A percentile compares a stretch with the other conserved stretches of the same genome.
phyloP scores from a whole-genome alignment of 1,140 invertebrate species.

The Caerostris extrusa region DNA sequence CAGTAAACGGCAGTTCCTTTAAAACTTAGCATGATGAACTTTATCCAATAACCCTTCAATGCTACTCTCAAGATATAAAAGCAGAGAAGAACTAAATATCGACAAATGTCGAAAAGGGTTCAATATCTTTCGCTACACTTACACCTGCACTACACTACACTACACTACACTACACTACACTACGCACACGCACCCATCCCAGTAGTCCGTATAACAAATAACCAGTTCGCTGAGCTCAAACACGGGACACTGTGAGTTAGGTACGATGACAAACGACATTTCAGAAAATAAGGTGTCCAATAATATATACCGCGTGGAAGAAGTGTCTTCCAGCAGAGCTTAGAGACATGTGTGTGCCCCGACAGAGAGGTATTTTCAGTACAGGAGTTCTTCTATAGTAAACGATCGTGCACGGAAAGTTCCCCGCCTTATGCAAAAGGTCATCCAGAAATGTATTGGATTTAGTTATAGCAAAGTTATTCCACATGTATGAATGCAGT shows the following conservation, averaged over 20 bases:
- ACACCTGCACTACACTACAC: no score
- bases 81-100: background rate
- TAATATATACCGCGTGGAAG: conserved; percentile 4
- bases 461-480: no score
- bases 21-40: no score
- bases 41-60: no score
- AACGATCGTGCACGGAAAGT: background rate
- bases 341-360: background rate
- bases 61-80: background rate
- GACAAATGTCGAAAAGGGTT: background rate
- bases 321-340: background rate
- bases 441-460: no score
- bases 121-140: background rate
- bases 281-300: background rate
- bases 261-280: background rate
- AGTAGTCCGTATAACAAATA: background rate
- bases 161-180: background rate
- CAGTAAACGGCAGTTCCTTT: no score
- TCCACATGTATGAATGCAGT: no score
- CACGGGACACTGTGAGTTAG: background rate
- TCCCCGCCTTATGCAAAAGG: no score
- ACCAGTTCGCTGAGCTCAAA: background rate
- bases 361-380: background rate
- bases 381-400: background rate
- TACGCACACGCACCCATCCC: background rate